Base-by-base conservation (phyloP, 1,140 invertebrate species). In the Liolophura sinensis region DNA sequence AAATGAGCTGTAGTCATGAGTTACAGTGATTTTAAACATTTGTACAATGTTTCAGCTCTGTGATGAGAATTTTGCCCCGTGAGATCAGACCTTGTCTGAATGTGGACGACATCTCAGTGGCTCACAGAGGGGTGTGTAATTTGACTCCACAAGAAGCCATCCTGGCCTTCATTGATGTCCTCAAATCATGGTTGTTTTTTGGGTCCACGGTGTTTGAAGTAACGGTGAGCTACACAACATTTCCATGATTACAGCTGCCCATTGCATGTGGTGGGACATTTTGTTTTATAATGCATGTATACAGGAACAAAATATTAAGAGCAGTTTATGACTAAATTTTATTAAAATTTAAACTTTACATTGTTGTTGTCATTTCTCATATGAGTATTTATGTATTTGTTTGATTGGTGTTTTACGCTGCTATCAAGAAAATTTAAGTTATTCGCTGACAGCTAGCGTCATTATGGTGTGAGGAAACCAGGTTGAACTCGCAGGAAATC, bases 181-280 rank as follows among this genome's bases (percentile, higher is more conserved):
- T 97, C 62, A 91, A 94, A 81, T 93, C 92, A 58, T 97, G 95
- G 95, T 93, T 93, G 12, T 86, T 97, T 52, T 93, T 97, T 72
- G 90, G 92, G 71, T 93, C 95, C 5, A 96, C 94, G 9, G 93
- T 98, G 72, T 98, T 96, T 83, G 94, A 97, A 82, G 95, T 97
- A 27, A 94, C 94, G 89, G 91, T 92, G 78, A 82, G 84, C 71
- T 65, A 50, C 14, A 15, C n/a, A 61, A 50, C 25, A 48, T 60
- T 55, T 40, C 22, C 55, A 48, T 62, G 14, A n/a, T 48, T 46
- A 52, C 15, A 63, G 52, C 24, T 55, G 31, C 7, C 18, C 18
- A 7, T 59, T 27, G 27, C 15, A 31, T 59, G 20, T 6, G 12
- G 1, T 3, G 57, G 7, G 7, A 22, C 18, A 59, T 31, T 59